Evolutionary conservation across 2,888 invertebrate genomes (phyloP), one percentile per base, ranked within the genome.

Genomic region (Perizoma affinitatum): DNA sequence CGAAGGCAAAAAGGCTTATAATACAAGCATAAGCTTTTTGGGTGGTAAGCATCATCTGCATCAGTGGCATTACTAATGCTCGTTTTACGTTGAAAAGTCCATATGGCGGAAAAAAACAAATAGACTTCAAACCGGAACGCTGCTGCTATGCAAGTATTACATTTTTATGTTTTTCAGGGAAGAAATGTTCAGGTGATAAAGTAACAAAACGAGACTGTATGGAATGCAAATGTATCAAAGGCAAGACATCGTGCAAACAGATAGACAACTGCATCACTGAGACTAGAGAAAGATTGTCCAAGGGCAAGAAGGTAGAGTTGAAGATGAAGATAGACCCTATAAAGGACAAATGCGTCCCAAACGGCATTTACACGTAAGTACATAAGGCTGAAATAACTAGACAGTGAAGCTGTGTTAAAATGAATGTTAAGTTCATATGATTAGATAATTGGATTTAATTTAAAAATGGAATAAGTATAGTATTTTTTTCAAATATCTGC

Each of bases 311-410:
- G 4, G 11, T 10, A 4, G 7, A 41, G 0, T 5, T 65, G 9
- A 57, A 64, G 57, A 48, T 56, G 38, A 34, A 59, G 47, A 54
- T 65, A 7, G 58, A 68, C 44, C 43, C 63, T 0, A 53, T 53
- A 0, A 64, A 66, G 3, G 75, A 79, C 0, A 74, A 75, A 36
- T 88, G 88, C 57, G 34, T 67, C 3, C 78, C 84, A 0, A 62
- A 71, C 2, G 71, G 73, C 48, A 71, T 83, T 40, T 88, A 88
- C 59, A 85, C 67, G 87, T 87, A 69, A 69, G 72, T 56, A 50
- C 35, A 45, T 47, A 44, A 22, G 7, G 51, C 9, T 22, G 22
- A 22, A 22, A 22, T 22, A 22, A 2, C 22, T 22, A 22, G 22
- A 22, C 22, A 22, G 22, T 22, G 22, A 22, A 22, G 22, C 22